Evolutionary conservation across 1,140 invertebrate species (phyloP), one percentile per base, ranked within the genome.

Genomic region (Caenorhabditis inopinata): DNA sequence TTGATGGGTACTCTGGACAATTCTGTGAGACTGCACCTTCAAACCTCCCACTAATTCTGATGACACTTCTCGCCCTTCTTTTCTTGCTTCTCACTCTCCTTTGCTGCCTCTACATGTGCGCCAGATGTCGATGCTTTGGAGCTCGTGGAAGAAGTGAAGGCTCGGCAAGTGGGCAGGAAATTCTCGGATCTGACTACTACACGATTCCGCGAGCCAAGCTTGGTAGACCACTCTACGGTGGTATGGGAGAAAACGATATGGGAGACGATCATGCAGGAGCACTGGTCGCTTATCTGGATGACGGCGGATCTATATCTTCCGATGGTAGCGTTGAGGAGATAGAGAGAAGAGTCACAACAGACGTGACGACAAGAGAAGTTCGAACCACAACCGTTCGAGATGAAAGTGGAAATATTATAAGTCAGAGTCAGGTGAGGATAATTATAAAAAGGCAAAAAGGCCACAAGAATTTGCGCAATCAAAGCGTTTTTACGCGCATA

Each of bases 191-290:
- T 0, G 83, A 84, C 21, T 84, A 84, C 74, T 83, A 83, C 75
- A 84, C 83, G 18, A 84, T 84, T n/a, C 83, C 83, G 29, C 18
- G 83, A 14, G 83, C 83, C 16, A 84, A 84, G 49, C 58, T 84
- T 18, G 47, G 21, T 3, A 38, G 53, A 38, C 38, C 45, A 47
- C 48, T 51, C 16, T 78, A 78, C 21, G 76, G 51, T 46, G 76
- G n/a, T n/a, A n/a, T n/a, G n/a, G n/a, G n/a, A n/a, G n/a, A n/a
- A n/a, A n/a, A 78, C 12, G 76, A 78, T 2, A 38, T 35, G 48
- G 78, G 68, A 32, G 45, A 79, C n/a, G 46, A 74, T 58, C 46
- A 79, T 74, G 79, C 47, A 3, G 79, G 79, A 62, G 80, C 74
- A 16, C 74, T 80, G 4, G 79, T 48, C 18, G 74, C 73, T 47